A percentile compares a stretch with the other conserved stretches of the same genome.
These are phyloP conservation scores for Trichacis sp. DNA, from an alignment of 2,888 invertebrate species.

Conservation along the genomic window DNA sequence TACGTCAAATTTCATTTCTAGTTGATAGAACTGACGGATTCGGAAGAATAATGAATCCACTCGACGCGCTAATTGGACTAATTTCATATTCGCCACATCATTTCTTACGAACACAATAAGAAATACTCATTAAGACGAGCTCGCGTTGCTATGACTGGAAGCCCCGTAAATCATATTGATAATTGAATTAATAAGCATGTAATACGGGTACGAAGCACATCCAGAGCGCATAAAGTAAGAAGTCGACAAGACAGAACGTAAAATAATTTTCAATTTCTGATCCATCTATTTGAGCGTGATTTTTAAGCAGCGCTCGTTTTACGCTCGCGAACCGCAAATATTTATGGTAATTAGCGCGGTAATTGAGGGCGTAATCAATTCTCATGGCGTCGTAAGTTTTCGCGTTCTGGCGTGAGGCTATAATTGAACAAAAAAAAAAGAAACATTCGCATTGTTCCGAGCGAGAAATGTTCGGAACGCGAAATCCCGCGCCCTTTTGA, in stretches of 20 bases:
- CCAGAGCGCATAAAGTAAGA: slow-evolving; percentile 1
- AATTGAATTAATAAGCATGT: too few species aligned
- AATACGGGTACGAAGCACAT: background rate
- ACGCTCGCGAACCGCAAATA: slow-evolving; percentile 29
- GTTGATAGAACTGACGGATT: background rate
- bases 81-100: background rate
- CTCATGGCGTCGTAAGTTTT: too few species aligned
- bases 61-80: background rate
- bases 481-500: too few species aligned
- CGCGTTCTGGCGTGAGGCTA: too few species aligned
- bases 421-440: too few species aligned
- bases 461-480: too few species aligned
- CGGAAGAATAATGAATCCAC: background rate
- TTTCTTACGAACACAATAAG: background rate
- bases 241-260: slow-evolving; percentile 15
- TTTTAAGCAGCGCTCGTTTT: slow-evolving; percentile 32
- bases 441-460: too few species aligned
- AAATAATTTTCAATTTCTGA: slow-evolving; percentile 30
- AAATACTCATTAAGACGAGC: slow-evolving; percentile 1
- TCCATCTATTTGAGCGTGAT: slow-evolving; percentile 28
- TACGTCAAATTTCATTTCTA: too few species aligned
- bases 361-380: slow-evolving; percentile 35
- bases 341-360: slow-evolving; percentile 32
- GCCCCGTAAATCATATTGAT: slow-evolving; percentile 1
- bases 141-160: background rate